Evolutionary conservation across 2,113 vertebrate species (phyloP).

Genomic region (Astur gentilis): DNA sequence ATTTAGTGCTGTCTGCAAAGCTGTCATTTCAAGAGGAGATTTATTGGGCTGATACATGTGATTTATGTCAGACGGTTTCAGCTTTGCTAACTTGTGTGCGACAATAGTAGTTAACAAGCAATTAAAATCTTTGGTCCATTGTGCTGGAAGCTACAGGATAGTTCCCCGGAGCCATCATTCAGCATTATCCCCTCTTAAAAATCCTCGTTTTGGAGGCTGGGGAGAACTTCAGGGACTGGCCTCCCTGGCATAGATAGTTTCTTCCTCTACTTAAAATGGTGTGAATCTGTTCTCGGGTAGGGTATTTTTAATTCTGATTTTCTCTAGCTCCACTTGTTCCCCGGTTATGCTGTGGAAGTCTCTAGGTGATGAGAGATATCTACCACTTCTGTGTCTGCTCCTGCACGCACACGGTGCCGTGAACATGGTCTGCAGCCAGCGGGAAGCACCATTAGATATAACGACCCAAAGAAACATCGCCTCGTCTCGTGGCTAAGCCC

Average conservation of each 20-base stretch:
- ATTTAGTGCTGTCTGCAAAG: conserved; percentile 46
- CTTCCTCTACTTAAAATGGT: background rate
- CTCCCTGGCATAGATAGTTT: background rate
- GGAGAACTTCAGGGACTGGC: background rate
- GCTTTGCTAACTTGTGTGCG: conserved; percentile 37
- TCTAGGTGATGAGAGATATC: background rate
- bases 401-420: background rate
- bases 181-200: background rate
- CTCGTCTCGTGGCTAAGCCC: rapidly evolving
- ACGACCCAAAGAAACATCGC: background rate
- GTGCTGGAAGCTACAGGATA: background rate
- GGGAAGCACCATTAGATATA: background rate
- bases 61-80: conserved; percentile 52
- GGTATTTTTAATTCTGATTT: background rate
- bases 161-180: background rate
- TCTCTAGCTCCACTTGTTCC: background rate
- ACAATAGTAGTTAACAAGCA: conserved; percentile 57
- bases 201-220: background rate
- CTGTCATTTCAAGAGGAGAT: conserved; percentile 52
- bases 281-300: background rate
- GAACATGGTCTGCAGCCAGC: background rate
- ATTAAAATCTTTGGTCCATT: conserved; percentile 56
- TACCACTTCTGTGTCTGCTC: rapidly evolving
- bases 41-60: conserved; percentile 59
- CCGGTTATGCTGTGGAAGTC: background rate